Percentiles rank a stretch among this genome's conserved stretches.
Conservation (phyloP, 2,113 vertebrate species). For the Syngnathus floridae region DNA sequence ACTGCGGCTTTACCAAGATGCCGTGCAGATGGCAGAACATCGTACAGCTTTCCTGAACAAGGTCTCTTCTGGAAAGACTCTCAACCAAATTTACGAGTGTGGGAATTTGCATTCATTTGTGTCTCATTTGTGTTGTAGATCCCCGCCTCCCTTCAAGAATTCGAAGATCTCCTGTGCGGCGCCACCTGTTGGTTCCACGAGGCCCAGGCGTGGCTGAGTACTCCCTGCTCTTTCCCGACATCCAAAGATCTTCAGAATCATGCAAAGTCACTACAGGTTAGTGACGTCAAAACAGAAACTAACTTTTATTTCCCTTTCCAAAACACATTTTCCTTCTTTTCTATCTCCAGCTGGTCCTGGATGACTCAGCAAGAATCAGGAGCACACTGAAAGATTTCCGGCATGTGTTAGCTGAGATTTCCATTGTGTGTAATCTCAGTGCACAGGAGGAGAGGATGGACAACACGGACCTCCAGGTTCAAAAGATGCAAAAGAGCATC, state of each 20-base stretch:
- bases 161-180: constrained; percentile 72
- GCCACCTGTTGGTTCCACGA: constrained; percentile 78
- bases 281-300: background rate
- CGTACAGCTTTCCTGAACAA: constrained; percentile 84
- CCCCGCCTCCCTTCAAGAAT: constrained; percentile 79
- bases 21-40: constrained; percentile 77
- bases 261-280: constrained; percentile 77
- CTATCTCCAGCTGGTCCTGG: constrained; percentile 77
- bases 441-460: constrained; percentile 60
- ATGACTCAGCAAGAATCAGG: constrained; percentile 82
- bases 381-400: constrained; percentile 66
- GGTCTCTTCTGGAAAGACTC: constrained; percentile 60
- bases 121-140: constrained; percentile 67
- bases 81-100: too few species aligned
- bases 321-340: too few species aligned
- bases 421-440: constrained; percentile 74
- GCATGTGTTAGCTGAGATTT: constrained; percentile 75
- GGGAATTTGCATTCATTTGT: background rate
- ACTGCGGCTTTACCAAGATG: constrained; percentile 80
- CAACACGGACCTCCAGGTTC: constrained; percentile 64
- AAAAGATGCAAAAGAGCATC: constrained; percentile 71
- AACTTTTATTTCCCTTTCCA: background rate
- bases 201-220: constrained; percentile 70
- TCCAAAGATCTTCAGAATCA: constrained; percentile 74
- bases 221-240: constrained; percentile 65